A percentile compares a stretch with the other conserved stretches of the same genome.
Conservation (phyloP, 2,797 vertebrate species). For the Myripristis jacobus region DNA sequence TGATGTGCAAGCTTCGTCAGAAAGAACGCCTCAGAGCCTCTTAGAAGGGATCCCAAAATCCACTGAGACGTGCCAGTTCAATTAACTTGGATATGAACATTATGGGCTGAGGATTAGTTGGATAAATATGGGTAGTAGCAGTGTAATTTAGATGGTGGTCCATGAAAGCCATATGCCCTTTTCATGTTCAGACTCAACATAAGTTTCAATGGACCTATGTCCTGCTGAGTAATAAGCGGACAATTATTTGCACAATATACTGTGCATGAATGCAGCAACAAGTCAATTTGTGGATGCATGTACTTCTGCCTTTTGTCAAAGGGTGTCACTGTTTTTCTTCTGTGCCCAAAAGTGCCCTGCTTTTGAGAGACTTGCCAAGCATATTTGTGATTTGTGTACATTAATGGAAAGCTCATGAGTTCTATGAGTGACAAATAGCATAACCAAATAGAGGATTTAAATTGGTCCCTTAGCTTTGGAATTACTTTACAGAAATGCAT, state of each 20-base stretch:
- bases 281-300: constrained; percentile 35
- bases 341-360: constrained; percentile 19
- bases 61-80: constrained; percentile 67
- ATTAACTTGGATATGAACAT: constrained; percentile 70
- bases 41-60: constrained; percentile 57
- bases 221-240: constrained; percentile 22
- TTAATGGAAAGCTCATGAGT: background rate
- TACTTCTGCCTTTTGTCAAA: constrained; percentile 73
- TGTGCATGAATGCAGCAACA: constrained; percentile 7
- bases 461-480: background rate
- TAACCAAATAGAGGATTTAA: background rate
- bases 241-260: constrained; percentile 12
- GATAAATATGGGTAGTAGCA: constrained; percentile 51
- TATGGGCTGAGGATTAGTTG: constrained; percentile 60
- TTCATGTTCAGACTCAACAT: constrained; percentile 40
- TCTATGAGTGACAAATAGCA: constrained; percentile 5
- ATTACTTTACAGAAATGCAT: background rate
- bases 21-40: constrained; percentile 47
- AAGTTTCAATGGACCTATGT: constrained; percentile 26
- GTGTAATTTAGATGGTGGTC: constrained; percentile 52
- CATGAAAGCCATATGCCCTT: constrained; percentile 64
- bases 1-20: constrained; percentile 57
- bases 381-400: background rate
- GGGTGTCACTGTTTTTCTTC: constrained; percentile 76
- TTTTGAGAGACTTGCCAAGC: background rate